A percentile compares a stretch with the other conserved stretches of the same genome.
Evolutionary conservation across 2,797 vertebrate genomes (phyloP).

Genomic region (Heterohyrax brucei): DNA sequence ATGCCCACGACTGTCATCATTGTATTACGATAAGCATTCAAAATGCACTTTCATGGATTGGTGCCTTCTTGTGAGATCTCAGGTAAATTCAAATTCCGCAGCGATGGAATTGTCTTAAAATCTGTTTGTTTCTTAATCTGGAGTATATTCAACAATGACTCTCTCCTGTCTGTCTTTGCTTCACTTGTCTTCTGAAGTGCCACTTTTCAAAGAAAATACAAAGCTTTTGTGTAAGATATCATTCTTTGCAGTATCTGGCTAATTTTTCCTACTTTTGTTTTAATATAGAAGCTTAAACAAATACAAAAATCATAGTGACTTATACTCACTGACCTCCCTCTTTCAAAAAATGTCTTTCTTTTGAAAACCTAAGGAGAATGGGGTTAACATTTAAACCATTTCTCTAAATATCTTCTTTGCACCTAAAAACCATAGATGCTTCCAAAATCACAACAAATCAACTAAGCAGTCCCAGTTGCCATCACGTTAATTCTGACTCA

Average conservation of each 20-base stretch:
- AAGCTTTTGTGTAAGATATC: background rate
- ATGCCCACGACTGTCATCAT: fast-evolving
- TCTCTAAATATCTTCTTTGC: background rate
- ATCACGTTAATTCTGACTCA: background rate
- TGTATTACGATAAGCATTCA: fast-evolving
- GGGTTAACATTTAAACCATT: too few species aligned
- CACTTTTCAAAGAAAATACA: background rate
- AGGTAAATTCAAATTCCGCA: background rate
- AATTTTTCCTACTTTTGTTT: background rate
- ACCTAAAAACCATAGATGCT: background rate
- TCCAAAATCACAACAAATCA: background rate
- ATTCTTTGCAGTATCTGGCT: background rate
- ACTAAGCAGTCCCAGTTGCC: background rate
- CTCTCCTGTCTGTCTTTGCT: background rate
- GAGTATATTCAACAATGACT: fast-evolving
- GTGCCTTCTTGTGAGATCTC: background rate
- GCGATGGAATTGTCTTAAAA: background rate
- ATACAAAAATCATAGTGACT: background rate
- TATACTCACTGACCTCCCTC: background rate
- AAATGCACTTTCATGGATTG: fast-evolving
- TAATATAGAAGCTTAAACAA: background rate
- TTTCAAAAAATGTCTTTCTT: background rate
- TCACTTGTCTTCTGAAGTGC: fast-evolving
- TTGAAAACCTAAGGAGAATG: background rate
- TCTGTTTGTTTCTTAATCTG: too few species aligned